These are phyloP conservation scores for Limnodromus scolopaceus DNA, from an alignment of 2,797 vertebrate species.

Conservation along the genomic window DNA sequence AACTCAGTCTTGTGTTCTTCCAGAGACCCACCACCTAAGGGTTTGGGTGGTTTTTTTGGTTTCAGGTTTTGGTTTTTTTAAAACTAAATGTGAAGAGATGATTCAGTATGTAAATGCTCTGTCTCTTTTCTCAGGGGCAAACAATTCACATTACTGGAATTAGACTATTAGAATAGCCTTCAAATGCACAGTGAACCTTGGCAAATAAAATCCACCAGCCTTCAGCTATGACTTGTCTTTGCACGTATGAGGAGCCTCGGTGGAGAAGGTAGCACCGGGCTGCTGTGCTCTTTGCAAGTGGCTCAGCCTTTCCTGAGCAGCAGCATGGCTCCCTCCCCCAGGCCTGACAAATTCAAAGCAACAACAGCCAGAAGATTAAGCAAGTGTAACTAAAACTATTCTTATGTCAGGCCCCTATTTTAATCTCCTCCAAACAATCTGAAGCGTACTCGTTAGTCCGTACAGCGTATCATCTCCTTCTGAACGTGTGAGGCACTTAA, in stretches of 20 bases:
- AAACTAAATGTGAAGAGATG: conserved; percentile 60
- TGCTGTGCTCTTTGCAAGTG: neutral
- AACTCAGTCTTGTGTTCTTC: conserved; percentile 71
- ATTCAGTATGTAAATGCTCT: conserved; percentile 35
- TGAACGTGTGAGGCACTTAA: conserved; percentile 59
- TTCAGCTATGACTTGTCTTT: conserved; percentile 43
- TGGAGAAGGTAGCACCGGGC: neutral
- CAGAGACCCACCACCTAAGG: conserved; percentile 65
- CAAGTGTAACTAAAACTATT: conserved; percentile 52
- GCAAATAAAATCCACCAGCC: conserved; percentile 19
- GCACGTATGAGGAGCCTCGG: neutral
- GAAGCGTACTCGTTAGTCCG: neutral
- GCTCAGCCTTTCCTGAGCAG: neutral
- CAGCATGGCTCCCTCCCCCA: neutral
- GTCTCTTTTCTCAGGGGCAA: conserved; percentile 19
- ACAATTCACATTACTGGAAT: conserved; percentile 1
- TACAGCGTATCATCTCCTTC: neutral
- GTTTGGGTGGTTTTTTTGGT: neutral
- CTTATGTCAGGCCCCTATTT: conserved; percentile 34
- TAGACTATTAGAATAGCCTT: conserved; percentile 25
- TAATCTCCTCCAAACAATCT: neutral
- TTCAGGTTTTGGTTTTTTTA: conserved; percentile 12
- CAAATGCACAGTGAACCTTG: conserved; percentile 1
- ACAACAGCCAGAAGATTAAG: conserved; percentile 24
- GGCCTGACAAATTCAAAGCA: conserved; percentile 5